Evolutionary conservation across 2,797 vertebrate genomes (phyloP), one percentile per base, ranked within the genome.

Genomic region (Ciconia nigra): DNA sequence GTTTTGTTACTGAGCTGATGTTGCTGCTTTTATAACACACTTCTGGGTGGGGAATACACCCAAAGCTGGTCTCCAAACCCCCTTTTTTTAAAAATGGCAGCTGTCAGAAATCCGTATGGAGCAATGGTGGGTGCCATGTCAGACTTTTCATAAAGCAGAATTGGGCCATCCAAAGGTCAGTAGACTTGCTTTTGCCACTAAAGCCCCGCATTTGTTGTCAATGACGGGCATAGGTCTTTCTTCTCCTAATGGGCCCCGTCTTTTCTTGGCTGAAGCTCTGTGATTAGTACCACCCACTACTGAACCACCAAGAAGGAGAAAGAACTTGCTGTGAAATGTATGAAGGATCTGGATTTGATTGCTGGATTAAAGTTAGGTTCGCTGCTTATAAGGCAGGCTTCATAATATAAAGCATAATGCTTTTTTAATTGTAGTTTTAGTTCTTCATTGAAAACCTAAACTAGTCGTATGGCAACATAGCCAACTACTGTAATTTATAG

Each of bases 331-430:
- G 25, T 77, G 49, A 83, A 92, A 65, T 31, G 41, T 78, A 18
- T 65, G 42, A 67, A 91, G 9, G 62, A 19, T 87, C 94, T 95
- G 90, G 83, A 47, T 92, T 84, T 89, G 47, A 90, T 96, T 95
- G 87, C 51, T 95, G 22, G 33, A 15, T 90, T 84, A 46, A 88
- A 89, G 19, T 88, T 89, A 81, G n/a, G 15, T 90, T 93, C 20
- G 2, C 67, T 93, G 19, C 26, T 71, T 89, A 3, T n/a, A 55
- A 94, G 26, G 63, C 73, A 91, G 71, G 73, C 52, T 80, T 69
- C 37, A 37, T 87, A 63, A 41, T 90, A 47, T 85, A 77, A 91
- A 84, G 33, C 28, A 31, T 31, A 89, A 86, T 87, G 52, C 33
- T 79, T 93, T 91, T 91, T 93, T 90, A 39, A 70, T 86, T 77